phyloP scores from a whole-genome alignment of 2,113 vertebrate species.

The Arizona elegans region DNA sequence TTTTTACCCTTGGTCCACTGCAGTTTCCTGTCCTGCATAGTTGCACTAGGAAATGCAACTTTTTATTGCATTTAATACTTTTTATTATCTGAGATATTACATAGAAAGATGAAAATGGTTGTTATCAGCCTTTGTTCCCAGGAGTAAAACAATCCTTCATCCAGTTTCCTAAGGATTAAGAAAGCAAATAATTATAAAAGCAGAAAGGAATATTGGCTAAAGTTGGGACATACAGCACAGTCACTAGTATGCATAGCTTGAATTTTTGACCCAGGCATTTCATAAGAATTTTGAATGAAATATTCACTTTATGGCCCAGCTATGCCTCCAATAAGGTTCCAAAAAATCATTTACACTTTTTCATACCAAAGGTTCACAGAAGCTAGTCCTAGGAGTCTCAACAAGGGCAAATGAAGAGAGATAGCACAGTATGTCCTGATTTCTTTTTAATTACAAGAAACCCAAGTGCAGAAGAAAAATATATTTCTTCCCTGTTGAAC shows the following conservation, averaged over 20 bases:
- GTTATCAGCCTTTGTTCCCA: background rate
- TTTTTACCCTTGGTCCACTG: background rate
- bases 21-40: rapidly evolving
- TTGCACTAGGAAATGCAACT: background rate
- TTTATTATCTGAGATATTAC: background rate
- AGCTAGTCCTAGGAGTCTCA: background rate
- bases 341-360: background rate
- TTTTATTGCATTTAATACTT: no score
- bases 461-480: background rate
- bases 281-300: background rate
- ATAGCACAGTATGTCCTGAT: background rate
- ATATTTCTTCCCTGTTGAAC: background rate
- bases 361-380: background rate
- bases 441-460: background rate
- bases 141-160: background rate
- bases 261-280: background rate
- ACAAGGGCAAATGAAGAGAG: background rate
- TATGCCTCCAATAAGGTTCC: background rate
- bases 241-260: background rate
- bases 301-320: background rate
- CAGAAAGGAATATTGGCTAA: background rate
- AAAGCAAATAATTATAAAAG: background rate
- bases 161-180: background rate
- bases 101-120: conserved; percentile 19
- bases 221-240: background rate